Conservation (phyloP, 1,140 invertebrate genomes). For the Hycleus phaleratus region DNA sequence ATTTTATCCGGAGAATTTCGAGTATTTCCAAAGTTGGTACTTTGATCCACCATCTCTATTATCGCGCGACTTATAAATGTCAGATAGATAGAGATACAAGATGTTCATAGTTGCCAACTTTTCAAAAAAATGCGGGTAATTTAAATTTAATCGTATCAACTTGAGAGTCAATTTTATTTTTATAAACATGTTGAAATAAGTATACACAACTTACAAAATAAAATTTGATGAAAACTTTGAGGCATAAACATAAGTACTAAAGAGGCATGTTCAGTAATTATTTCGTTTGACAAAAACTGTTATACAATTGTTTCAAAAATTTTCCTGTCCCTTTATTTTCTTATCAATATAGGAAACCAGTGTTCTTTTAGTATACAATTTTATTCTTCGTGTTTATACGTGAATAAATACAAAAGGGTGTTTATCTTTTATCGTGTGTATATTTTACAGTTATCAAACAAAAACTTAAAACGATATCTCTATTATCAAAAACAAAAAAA, state of each 20-base stretch:
- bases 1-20: no score
- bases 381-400: background rate
- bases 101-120: no score
- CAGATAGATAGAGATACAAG: no score
- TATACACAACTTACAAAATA: constrained; percentile 20
- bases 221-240: constrained; percentile 14
- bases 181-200: constrained; percentile 21
- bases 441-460: background rate
- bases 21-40: no score
- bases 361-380: background rate
- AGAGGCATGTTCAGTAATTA: constrained; percentile 6
- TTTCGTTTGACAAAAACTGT: constrained; percentile 9
- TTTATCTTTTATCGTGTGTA: constrained; percentile 1
- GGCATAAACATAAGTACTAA: constrained; percentile 18
- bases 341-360: background rate
- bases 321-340: background rate
- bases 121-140: no score
- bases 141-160: background rate
- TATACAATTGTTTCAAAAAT: constrained; percentile 4
- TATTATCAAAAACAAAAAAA: background rate
- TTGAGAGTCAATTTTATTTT: constrained; percentile 19
- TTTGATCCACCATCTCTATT: no score
- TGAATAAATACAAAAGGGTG: background rate
- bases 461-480: no score
- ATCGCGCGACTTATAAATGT: no score